Base-by-base conservation (phyloP, 2,797 vertebrate genomes). In the Scolopax rusticola region DNA sequence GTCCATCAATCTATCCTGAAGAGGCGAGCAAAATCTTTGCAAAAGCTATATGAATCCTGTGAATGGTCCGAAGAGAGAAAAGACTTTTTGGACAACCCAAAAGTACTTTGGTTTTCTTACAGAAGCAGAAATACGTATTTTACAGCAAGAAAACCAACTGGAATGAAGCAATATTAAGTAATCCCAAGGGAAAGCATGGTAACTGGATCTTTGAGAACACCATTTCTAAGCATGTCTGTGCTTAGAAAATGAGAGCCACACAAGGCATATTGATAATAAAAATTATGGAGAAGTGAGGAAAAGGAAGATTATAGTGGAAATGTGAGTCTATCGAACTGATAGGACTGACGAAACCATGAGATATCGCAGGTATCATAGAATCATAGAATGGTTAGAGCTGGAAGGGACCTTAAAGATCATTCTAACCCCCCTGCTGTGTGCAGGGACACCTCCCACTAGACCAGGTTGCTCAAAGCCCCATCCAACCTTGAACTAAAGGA, bases 131-230 rank as follows among this genome's bases (percentile, higher is more conserved):
- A 50, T 63, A 33, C 28, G 73, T 50, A 33, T 40, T 78, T 71
- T 68, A 56, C 28, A 63, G 48, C 19, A 61, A 48, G 41, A 78
- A 71, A 67, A 56, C 9, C 19, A 48, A 19, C 41, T 9, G 53
- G 27, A 73, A 43, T 43, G 33, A 71, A 83, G 40, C 40, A 77
- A 36, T 43, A 67, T 48, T 67, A 71, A 67, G 32, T 25, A 54
- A 19, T 78, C 71, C 18, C 0, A 0, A 67, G 78, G 25, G 87
- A 54, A 85, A 77, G 32, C 33, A 54, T 0, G 0, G 36, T 56
- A 40, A 48, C n/a, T 57, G 18, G 28, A 33, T 56, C 28, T 71
- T 71, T 75, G 68, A 68, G 77, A 90, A 51, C 30, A 63, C 8
- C 2, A 7, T 36, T 36, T 36, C 36, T 36, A 36, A 36, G 36